Evolutionary conservation across 2,888 invertebrate species (phyloP), one percentile per base, ranked within the genome.

Genomic region (Theretra japonica): DNA sequence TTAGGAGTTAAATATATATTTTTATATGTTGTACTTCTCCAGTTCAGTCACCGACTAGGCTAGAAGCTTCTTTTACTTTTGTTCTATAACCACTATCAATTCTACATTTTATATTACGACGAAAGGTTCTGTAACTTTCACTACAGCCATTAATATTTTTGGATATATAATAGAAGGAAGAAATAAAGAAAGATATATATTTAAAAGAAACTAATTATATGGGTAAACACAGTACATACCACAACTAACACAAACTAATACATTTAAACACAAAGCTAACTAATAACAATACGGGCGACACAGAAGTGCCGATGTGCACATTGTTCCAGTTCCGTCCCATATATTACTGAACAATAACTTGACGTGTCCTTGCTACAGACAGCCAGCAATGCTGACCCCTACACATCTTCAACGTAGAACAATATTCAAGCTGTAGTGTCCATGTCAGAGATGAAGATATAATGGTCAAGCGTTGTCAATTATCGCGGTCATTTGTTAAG

Each of bases 311-410:
- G 41, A 62, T 62, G 33, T 41, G 11, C 65, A 33, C 23, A 48
- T 65, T 65, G 65, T 65, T 65, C 65, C 41, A 11, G 65, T 65
- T 65, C 41, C 41, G 65, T 65, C 33, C 21, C 62, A 65, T 23
- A 23, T 48, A 41, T 65, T 65, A 65, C 48, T 60, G 41, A 65
- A 65, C 65, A 65, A 65, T 48, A 48, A 58, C 17, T 23, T 58
- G 58, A 65, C 23, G 48, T 48, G 65, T 65, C 65, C 65, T 65
- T 17, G 58, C 48, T 23, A 23, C 15, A 6, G 0, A 17, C 15
- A 1, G 7, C 65, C 65, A 65, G 48, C 5, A 6, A 48, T 6
- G 1, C n/a, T 15, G 65, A 65, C 48, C 65, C 48, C 23, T 65
- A 6, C 3, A 1, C 48, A 23, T 65, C 21, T 6, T 48, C 21